Base-by-base conservation (phyloP, 1,140 invertebrate species). In the Wiebesia pumilae region DNA sequence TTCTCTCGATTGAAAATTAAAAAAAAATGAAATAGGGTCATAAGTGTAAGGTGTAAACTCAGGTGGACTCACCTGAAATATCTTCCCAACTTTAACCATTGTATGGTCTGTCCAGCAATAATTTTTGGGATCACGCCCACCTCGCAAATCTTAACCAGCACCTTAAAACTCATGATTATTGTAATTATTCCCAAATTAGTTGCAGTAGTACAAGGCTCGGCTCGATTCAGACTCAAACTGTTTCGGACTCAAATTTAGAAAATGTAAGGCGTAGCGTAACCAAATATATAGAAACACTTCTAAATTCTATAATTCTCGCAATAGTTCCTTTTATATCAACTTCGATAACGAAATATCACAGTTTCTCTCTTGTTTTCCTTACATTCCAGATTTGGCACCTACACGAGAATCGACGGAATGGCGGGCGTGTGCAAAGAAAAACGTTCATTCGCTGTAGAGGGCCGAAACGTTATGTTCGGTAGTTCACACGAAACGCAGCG, bases 121-220 rank as follows among this genome's bases (percentile, higher is more conserved):
- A 21, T 4, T 43, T 65, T 79, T 33, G 40, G 81, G 16, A 73
- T 24, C 7, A 84, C 7, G 35, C 51, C 38, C 0, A 14, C 65
- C 27, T 84, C 73, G 69, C 67, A 83, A 58, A 84, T 40, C 38
- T 84, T 87, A 19, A 87, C 33, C 3, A 87, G 78, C 19, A 83
- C 38, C 58, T 87, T 87, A 65, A 87, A 84, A 30, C 83, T 77
- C 86, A 87, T 87, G 16, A 35, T 35, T 75, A 19, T 9, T 71
- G 21, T 75, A n/a, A 6, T 75, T 75, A 43, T 43, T n/a, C 10
- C 10, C 0, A 24, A 9, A 10, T 0, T 47, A 6, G n/a, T 47
- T 47, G 9, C 21, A 75, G 21, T 75, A 75, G 35, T 67, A 75
- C 3, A 43, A 75, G 69, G 3, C 30, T 6, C 16, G 69, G 58